phyloP scores from a whole-genome alignment of 1,140 invertebrate species.

The Cardiocondyla obscurior region DNA sequence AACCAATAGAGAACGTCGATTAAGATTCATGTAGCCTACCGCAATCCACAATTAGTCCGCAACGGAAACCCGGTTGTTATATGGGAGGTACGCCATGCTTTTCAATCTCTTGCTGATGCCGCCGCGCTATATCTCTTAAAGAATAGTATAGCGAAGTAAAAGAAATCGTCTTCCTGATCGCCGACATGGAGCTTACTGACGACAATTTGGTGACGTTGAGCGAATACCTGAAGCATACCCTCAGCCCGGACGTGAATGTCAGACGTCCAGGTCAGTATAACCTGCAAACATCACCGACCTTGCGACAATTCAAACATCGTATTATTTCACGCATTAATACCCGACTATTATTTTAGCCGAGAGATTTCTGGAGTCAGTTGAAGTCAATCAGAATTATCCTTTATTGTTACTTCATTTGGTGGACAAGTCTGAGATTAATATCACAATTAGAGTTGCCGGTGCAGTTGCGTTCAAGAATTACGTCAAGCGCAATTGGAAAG shows the following conservation, averaged over 20 bases:
- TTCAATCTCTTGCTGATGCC: not conserved
- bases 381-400: conserved; percentile 96
- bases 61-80: conserved; percentile 44
- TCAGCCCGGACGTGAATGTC: conserved; percentile 92
- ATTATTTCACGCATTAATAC: not conserved
- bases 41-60: no score
- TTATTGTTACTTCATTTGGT: conserved; percentile 93
- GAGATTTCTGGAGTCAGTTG: conserved; percentile 95
- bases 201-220: conserved; percentile 91
- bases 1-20: conserved; percentile 17
- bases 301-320: not conserved
- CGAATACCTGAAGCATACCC: conserved; percentile 93
- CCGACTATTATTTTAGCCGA: conserved; percentile 89
- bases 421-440: conserved; percentile 90
- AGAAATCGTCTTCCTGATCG: not conserved
- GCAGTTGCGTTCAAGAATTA: conserved; percentile 98
- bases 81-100: conserved; percentile 8
- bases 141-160: not conserved
- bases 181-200: conserved; percentile 91
- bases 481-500: conserved; percentile 97
- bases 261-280: conserved; percentile 91
- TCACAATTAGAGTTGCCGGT: conserved; percentile 93
- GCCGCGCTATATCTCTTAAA: not conserved
- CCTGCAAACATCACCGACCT: conserved; percentile 15
- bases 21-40: conserved; percentile 39